Evolutionary conservation across 1,140 invertebrate genomes (phyloP).

Genomic region (Stenopsyche tienmushanensis): DNA sequence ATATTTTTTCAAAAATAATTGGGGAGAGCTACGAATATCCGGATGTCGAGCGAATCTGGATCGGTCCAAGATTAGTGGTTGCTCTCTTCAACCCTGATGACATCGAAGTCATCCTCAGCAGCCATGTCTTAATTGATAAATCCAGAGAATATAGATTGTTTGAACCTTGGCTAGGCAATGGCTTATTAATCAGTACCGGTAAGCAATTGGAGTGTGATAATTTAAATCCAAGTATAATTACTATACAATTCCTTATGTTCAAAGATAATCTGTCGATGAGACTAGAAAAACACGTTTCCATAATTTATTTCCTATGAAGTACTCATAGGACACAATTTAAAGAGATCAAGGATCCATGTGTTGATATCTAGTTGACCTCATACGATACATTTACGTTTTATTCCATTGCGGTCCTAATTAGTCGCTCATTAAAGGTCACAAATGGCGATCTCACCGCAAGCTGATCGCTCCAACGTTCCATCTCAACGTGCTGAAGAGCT

Average conservation of each 20-base stretch:
- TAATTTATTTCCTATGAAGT: too few relatives aligned
- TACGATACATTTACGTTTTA: neutral
- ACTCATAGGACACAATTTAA: neutral
- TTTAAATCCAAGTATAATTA: too few relatives aligned
- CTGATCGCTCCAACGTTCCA: constrained; percentile 83
- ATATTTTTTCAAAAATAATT: constrained; percentile 66
- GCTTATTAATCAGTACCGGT: constrained; percentile 75
- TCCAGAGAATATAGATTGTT: constrained; percentile 71
- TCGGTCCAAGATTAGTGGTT: constrained; percentile 69
- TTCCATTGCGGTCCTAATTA: too few relatives aligned
- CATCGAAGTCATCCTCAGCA: constrained; percentile 72
- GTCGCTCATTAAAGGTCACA: constrained; percentile 62
- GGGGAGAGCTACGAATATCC: constrained; percentile 59
- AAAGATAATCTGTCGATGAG: neutral
- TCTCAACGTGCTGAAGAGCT: constrained; percentile 78
- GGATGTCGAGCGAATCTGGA: constrained; percentile 67
- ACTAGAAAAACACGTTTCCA: neutral
- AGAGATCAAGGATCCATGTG: constrained; percentile 9
- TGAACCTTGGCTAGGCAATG: constrained; percentile 73
- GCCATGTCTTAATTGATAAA: constrained; percentile 74
- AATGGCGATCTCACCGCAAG: constrained; percentile 79
- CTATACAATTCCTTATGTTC: neutral
- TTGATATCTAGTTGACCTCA: constrained; percentile 10
- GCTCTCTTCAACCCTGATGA: constrained; percentile 73
- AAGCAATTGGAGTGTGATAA: too few relatives aligned